Base-by-base conservation (phyloP, 37 sponge, comb jelly and placozoan species). In the Axinella damicornis region DNA sequence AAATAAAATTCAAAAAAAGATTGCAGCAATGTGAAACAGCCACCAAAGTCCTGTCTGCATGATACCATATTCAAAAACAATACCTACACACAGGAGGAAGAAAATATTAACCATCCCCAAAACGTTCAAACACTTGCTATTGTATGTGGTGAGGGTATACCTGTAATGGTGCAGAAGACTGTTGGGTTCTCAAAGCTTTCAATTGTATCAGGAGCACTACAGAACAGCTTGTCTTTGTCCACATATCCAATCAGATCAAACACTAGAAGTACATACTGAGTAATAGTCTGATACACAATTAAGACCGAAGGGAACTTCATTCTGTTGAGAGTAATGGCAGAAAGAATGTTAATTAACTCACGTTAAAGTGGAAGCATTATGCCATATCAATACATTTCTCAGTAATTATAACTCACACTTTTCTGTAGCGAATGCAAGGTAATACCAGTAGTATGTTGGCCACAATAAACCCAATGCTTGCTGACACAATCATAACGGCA, bases 381-480 rank as follows among this genome's bases (percentile, higher is more conserved):
- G n/a, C n/a, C n/a, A 24, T 64, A 11, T 12, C 65, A 56, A 18
- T 56, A 56, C 15, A 56, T 56, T 64, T 15, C 12, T 12, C 16
- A n/a, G 16, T n/a, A n/a, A 64, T n/a, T n/a, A n/a, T n/a, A 14
- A 67, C 69, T 27, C 34, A 67, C 69, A 67, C 69, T 67, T 67
- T 67, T 35, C 31, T 67, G 2, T 31, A 33, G 6, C 69, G n/a
- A 25, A 67, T 18, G n/a, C 69, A 25, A 33, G 69, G 9, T 2
- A 67, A 2, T 18, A 67, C 12, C 69, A 67, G 34, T 5, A 67
- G 12, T 12, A 18, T 12, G 5, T 6, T 31, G n/a, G 31, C 69
- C 6, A 35, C n/a, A 31, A 30, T 32, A 19, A 67, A 2, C 31
- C 69, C 69, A 33, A 67, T 28, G 12, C 34, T 14, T 27, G 69